These are phyloP conservation scores for Saimiri boliviensis DNA, from an alignment of 2,113 vertebrate species.

Conservation along the genomic window DNA sequence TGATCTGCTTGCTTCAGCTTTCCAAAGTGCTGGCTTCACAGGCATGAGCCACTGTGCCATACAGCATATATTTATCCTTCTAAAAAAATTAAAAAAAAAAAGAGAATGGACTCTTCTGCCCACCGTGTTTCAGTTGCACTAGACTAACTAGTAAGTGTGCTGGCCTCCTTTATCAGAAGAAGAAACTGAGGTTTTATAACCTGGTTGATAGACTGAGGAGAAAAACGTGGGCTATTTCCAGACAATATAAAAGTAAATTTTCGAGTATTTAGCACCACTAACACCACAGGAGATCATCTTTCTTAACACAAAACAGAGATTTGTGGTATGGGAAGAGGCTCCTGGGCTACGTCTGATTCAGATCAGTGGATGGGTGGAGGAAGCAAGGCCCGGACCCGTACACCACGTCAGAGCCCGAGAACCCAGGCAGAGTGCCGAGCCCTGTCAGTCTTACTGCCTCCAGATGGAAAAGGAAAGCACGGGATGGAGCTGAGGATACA, in stretches of 20 bases:
- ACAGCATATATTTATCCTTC: neutral
- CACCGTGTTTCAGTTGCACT: neutral
- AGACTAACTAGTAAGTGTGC: neutral
- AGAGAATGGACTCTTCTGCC: neutral
- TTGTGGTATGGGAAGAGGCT: neutral
- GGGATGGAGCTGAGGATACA: neutral
- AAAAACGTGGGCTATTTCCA: neutral
- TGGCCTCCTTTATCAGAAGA: neutral
- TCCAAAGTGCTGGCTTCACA: neutral
- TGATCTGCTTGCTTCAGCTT: neutral
- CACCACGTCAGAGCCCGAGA: accelerated
- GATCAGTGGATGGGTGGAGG: neutral
- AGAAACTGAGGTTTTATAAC: neutral
- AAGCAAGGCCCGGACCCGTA: neutral
- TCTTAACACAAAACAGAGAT: neutral
- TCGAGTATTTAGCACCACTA: neutral
- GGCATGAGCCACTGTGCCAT: neutral
- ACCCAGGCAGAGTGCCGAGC: neutral
- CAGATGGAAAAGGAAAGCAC: too few species aligned
- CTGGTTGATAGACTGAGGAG: neutral
- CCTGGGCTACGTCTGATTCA: neutral
- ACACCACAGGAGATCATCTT: neutral
- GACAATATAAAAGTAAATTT: neutral
- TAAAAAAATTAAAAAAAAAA: neutral
- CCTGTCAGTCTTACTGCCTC: neutral